Percentiles rank a stretch among this genome's conserved stretches.
These are phyloP conservation scores for Morpho helenor DNA, from an alignment of 2,888 invertebrate species.

Conservation along the genomic window DNA sequence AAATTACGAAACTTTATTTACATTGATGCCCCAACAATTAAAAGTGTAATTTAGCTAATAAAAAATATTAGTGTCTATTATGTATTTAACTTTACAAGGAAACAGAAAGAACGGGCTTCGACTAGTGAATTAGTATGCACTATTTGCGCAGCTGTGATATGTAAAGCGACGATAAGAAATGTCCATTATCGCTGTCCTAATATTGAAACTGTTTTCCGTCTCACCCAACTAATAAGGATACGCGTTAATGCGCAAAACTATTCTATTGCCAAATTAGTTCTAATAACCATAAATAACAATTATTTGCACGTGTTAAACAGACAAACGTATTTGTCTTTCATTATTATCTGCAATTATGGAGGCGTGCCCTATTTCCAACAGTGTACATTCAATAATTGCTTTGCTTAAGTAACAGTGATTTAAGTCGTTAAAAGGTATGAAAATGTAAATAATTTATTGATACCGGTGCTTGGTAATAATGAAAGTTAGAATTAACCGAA, in stretches of 20 bases:
- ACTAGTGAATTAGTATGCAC: background rate
- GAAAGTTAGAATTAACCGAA: too few relatives aligned
- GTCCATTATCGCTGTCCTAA: conserved; percentile 5
- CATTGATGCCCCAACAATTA: too few relatives aligned
- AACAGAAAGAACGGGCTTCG: background rate
- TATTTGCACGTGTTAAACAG: conserved; percentile 13
- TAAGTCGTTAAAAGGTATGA: too few relatives aligned
- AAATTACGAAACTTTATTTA: too few relatives aligned
- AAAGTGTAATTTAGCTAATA: too few relatives aligned
- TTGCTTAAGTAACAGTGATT: too few relatives aligned
- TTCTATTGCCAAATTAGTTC: conserved; percentile 8
- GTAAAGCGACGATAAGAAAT: conserved; percentile 12
- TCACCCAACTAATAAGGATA: conserved; percentile 14
- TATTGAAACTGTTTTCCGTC: conserved; percentile 3
- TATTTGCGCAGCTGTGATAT: conserved; percentile 20
- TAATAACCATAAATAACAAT: conserved; percentile 4
- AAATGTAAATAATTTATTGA: too few relatives aligned
- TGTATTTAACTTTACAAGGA: too few relatives aligned
- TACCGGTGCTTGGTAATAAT: too few relatives aligned
- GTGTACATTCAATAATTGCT: too few relatives aligned
- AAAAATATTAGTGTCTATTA: too few relatives aligned
- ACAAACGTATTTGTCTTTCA: background rate
- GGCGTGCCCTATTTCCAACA: too few relatives aligned
- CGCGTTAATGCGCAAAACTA: conserved; percentile 10
- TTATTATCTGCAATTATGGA: background rate